Percentiles rank a stretch among this genome's conserved stretches.
Evolutionary conservation across 2,888 invertebrate genomes (phyloP).

Genomic region (Pharmacophagus antenor): DNA sequence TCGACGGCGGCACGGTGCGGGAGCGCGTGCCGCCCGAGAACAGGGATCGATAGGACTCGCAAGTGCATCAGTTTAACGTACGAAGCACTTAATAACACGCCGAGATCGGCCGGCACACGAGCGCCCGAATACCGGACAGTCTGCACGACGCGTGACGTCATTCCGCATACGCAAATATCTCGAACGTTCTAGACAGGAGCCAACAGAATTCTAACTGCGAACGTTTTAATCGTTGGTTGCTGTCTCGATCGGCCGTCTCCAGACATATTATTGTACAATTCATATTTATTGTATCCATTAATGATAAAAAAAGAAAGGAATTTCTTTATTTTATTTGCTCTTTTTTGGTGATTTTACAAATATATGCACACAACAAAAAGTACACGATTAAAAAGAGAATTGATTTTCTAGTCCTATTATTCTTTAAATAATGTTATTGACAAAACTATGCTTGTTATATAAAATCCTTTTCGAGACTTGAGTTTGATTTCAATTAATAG

Average conservation of each 20-base stretch:
- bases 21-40: slow-evolving; percentile 26
- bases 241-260: slow-evolving; percentile 1
- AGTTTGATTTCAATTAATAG: too few species aligned
- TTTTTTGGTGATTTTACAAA: too few species aligned
- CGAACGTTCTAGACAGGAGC: slow-evolving; percentile 37
- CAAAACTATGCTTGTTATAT: too few species aligned
- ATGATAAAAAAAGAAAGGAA: too few species aligned
- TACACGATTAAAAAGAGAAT: too few species aligned
- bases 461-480: too few species aligned
- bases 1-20: slow-evolving; percentile 22
- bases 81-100: slow-evolving; percentile 27
- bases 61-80: slow-evolving; percentile 31
- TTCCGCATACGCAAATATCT: slow-evolving; percentile 41
- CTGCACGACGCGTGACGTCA: slow-evolving; percentile 50
- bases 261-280: neutral
- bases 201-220: slow-evolving; percentile 32
- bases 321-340: too few species aligned
- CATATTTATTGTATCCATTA: neutral
- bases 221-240: slow-evolving; percentile 20
- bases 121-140: slow-evolving; percentile 46
- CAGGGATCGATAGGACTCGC: slow-evolving; percentile 29
- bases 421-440: too few species aligned
- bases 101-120: slow-evolving; percentile 28
- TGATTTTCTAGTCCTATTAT: too few species aligned
- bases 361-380: too few species aligned